Evolutionary conservation across 2,888 invertebrate species (phyloP).

Genomic region (Toxonevra muliebris): DNA sequence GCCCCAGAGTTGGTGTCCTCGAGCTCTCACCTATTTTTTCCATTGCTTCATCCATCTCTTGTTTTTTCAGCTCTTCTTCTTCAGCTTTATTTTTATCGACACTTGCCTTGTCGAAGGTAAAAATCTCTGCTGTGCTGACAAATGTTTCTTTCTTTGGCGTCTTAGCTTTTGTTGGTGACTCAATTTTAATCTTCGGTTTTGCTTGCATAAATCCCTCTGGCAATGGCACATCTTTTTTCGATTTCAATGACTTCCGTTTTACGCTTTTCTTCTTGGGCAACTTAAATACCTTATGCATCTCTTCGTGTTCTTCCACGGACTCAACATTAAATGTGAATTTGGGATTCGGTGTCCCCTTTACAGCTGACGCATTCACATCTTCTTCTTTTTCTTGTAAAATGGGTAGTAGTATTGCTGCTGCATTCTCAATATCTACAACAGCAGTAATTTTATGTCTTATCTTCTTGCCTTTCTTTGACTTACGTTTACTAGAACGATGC

Average conservation of each 20-base stretch:
- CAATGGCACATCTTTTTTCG: constrained; percentile 31
- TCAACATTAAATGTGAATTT: constrained; percentile 63
- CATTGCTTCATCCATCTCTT: too few species aligned
- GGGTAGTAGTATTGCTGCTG: constrained; percentile 33
- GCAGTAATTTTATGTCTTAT: constrained; percentile 62
- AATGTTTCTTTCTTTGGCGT: constrained; percentile 30
- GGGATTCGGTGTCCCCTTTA: constrained; percentile 44
- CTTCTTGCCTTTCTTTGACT: constrained; percentile 58
- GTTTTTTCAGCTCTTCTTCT: constrained; percentile 1
- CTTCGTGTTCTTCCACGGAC: constrained; percentile 61
- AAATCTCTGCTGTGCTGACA: constrained; percentile 47
- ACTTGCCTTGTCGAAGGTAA: constrained; percentile 46
- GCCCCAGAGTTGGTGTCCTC: too few species aligned
- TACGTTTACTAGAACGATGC: constrained; percentile 46
- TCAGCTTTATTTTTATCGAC: constrained; percentile 9
- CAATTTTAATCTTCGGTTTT: constrained; percentile 49
- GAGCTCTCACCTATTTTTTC: too few species aligned
- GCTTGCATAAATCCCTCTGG: constrained; percentile 54
- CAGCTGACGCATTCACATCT: constrained; percentile 37
- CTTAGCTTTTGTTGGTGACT: constrained; percentile 42
- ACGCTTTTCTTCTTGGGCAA: constrained; percentile 60
- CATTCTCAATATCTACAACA: constrained; percentile 59
- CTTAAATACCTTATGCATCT: constrained; percentile 59
- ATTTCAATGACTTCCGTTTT: constrained; percentile 33
- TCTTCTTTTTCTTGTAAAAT: constrained; percentile 39